Evolutionary conservation across 2,888 invertebrate genomes (phyloP), one percentile per base, ranked within the genome.

Genomic region (Metalampra italica): DNA sequence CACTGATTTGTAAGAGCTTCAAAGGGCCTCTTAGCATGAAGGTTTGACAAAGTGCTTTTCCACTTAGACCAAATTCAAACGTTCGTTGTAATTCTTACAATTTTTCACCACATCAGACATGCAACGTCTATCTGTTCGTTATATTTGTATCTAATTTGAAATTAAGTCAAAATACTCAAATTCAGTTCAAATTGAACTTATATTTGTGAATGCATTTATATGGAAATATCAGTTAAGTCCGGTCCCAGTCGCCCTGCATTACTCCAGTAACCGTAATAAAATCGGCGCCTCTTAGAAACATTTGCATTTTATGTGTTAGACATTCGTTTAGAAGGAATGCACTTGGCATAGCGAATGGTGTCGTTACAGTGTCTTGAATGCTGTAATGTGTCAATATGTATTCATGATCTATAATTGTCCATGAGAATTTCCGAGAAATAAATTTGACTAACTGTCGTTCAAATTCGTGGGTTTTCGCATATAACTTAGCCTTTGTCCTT

Each of bases 251-350:
- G 14, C 14, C 39, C 39, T n/a, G 11, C 32, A 32, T 32, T 36
- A 36, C 36, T 9, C 36, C 36, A 36, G 11, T n/a, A 36, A n/a
- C 36, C 36, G 36, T n/a, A 36, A 36, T n/a, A 36, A 32, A n/a
- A n/a, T 15, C 13, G 34, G 45, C 36, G 46, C 29, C 42, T 36
- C 34, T n/a, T 29, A 45, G 29, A 22, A 38, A 14, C 9, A 46
- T 44, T 50, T 47, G 47, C 47, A 50, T 50, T 44, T 47, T 47
- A 50, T 47, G 47, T 43, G 8, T 43, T n/a, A 29, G 29, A 43
- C 39, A 14, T 40, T 43, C 43, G 40, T 38, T 40, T 50, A 38
- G 43, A 32, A 5, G 32, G 38, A 41, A 45, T 45, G 37, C 38
- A 43, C 41, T 42, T 40, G 42, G 37, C 29, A 29, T 47, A 38